Evolutionary conservation across 2,113 vertebrate genomes (phyloP), one percentile per base, ranked within the genome.

Genomic region (Seriola rivoliana): DNA sequence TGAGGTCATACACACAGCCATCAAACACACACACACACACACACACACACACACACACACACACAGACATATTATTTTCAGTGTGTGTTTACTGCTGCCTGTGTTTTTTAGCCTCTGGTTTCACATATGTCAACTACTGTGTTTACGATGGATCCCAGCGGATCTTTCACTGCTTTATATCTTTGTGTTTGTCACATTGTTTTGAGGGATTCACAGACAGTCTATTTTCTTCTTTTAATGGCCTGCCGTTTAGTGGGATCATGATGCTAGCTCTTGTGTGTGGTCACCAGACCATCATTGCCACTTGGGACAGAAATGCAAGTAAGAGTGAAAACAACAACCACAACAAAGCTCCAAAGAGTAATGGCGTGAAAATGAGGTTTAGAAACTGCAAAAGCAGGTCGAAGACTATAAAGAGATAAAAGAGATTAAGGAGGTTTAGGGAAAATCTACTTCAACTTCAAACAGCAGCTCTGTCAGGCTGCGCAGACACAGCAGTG

Each of bases 181-280:
- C 55, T 80, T 42, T 40, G 32, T 64, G 25, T 71, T 71, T 75
- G 66, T 67, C 62, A 65, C 62, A 71, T 65, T 46, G 74, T 63
- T 77, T 71, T 4, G 19, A 73, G 73, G 52, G 81, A 85, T 78
- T 81, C 64, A 78, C 25, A 42, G 67, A n/a, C 25, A 40, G 29
- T 16, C 78, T 78, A 65, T 84, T 89, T 89, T 81, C 58, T 44
- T 34, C 65, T 71, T 74, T 79, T 71, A 42, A 77, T 38, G 40
- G 48, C 60, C 69, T 38, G 1, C 48, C 17, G 2, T 65, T 79
- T 78, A 68, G 78, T 44, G 80, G 82, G 66, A 78, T 80, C 46
- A 12, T 66, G 71, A 80, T 62, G 71, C 50, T 3, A 42, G 58
- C 46, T 64, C 52, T 81, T 69, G 59, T 82, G 58, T 81, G 87